Percentiles rank a stretch among this genome's conserved stretches.
These are phyloP conservation scores for Lutraria lutraria DNA, from an alignment of 2,888 invertebrate genomes.

Conservation along the genomic window DNA sequence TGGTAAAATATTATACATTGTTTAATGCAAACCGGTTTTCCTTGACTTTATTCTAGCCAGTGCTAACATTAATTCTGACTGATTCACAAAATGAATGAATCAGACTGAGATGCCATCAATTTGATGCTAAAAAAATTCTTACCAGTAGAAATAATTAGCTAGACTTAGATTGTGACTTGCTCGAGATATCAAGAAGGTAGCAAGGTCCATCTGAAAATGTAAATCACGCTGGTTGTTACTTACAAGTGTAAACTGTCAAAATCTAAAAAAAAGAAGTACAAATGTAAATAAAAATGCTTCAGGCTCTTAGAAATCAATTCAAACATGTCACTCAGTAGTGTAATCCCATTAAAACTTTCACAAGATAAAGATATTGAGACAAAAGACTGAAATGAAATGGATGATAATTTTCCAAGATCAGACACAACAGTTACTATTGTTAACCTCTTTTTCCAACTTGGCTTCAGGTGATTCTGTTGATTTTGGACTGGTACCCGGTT, in stretches of 20 bases:
- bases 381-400: too few species aligned
- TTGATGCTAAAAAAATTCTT: slow-evolving; percentile 84
- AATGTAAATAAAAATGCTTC: too few species aligned
- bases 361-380: too few species aligned
- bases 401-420: background rate
- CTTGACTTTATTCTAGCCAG: too few species aligned
- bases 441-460: slow-evolving; percentile 79
- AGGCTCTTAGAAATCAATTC: too few species aligned
- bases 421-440: background rate
- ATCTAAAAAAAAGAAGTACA: background rate
- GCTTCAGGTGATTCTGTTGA: slow-evolving; percentile 74
- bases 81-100: too few species aligned
- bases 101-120: too few species aligned
- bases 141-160: slow-evolving; percentile 99
- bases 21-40: too few species aligned
- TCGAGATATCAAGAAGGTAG: slow-evolving; percentile 95
- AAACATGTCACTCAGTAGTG: too few species aligned
- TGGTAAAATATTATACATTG: too few species aligned
- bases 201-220: slow-evolving; percentile 90
- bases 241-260: background rate
- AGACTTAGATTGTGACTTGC: slow-evolving; percentile 95
- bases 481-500: slow-evolving; percentile 74
- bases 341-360: too few species aligned
- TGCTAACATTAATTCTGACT: too few species aligned
- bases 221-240: background rate